Conservation (phyloP, 2,113 vertebrate genomes). For the Chelonoidis abingdonii region DNA sequence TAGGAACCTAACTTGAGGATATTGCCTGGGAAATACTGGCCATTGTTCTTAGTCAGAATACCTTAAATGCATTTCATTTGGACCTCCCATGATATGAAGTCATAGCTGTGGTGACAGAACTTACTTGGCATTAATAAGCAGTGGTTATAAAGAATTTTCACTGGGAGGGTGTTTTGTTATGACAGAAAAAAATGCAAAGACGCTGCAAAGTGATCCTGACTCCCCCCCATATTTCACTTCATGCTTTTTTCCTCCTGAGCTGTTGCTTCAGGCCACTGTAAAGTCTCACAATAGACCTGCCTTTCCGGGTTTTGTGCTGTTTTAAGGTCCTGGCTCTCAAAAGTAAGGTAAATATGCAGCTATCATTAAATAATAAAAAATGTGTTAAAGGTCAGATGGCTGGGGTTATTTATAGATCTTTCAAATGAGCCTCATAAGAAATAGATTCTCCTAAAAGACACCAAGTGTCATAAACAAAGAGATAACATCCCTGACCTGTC, state of each 20-base stretch:
- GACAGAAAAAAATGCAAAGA: not conserved
- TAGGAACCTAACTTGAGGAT: not conserved
- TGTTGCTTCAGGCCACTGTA: not conserved
- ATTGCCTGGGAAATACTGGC: not conserved
- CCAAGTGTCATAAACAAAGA: conserved; percentile 54
- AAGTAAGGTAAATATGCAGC: conserved; percentile 2
- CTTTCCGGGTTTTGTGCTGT: not conserved
- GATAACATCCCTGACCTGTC: conserved; percentile 62
- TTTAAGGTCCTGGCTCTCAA: not conserved
- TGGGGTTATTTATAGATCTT: not conserved
- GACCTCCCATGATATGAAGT: not conserved
- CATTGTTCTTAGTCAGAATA: not conserved
- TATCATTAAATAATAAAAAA: conserved; percentile 20
- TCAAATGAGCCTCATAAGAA: conserved; percentile 25
- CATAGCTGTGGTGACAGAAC: not conserved
- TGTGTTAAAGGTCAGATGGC: not conserved
- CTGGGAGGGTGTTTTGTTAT: not conserved
- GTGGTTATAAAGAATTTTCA: not conserved
- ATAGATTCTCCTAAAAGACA: conserved; percentile 13
- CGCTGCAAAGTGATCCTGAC: not conserved
- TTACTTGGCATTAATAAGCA: not conserved
- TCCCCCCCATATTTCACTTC: not conserved
- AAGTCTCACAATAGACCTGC: not conserved
- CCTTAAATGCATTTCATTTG: not conserved
- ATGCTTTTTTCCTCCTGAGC: not conserved